Base-by-base conservation (phyloP, 2,888 invertebrate genomes). In the Oligia fasciuncula region DNA sequence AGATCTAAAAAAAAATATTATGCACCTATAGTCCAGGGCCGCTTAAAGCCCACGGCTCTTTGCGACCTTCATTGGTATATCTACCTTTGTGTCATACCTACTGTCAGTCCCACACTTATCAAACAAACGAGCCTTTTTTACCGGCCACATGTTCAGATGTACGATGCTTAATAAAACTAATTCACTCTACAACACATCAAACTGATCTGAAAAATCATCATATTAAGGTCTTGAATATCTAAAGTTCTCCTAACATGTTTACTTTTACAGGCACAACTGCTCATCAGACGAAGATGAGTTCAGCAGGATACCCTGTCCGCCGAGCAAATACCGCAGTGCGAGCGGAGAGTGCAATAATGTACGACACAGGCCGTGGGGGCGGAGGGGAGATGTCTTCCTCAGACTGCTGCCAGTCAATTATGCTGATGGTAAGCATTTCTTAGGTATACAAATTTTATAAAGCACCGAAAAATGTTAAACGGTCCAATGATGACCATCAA, bases 281-380 rank as follows among this genome's bases (percentile, higher is more conserved):
- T 92, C 95, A 83, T 92, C 93, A 88, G 91, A 95, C 78, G 93
- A 94, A 84, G 92, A 97, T 89, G 94, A 95, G 80, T 91, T 95
- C 88, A 96, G 97, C 91, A 93, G 96, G 79, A 94, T 97, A 88
- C 97, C 97, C 23, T 98, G 98, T 91, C 98, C 98, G 17, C 98
- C 98, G 3, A 98, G 98, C 96, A 98, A 98, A 94, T 99, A 98
- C 95, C 97, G 99, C 75, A 98, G 98, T 80, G 97, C 98, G 0
- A 98, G 98, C 69, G 99, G 98, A 0, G 98, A 98, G 91, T 99
- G 99, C 95, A 99, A 99, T 95, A 99, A 99, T 92, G 98, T 99
- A 3, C 97, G 98, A 65, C 98, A 98, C 93, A 97, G 98, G 2
- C 97, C 98, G 49, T 98, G 99, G 98, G 99, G 99, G 1, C 97